Conservation (phyloP, 2,888 invertebrate species). For the Xylota segnis region DNA sequence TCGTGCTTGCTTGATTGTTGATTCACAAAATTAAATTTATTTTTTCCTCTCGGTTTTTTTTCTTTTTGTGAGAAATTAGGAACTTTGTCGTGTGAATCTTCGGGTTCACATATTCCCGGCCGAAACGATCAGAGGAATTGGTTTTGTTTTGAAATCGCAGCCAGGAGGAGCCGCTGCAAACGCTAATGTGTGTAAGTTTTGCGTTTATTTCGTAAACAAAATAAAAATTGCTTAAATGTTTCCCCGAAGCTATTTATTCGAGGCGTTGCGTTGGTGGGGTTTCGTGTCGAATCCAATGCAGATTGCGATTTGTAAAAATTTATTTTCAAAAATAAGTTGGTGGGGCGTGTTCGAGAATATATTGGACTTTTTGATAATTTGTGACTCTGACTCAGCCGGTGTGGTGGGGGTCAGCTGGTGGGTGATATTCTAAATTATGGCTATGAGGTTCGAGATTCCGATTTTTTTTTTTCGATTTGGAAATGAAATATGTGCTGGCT, state of each 20-base stretch:
- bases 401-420: background rate
- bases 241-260: no score
- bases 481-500: no score
- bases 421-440: background rate
- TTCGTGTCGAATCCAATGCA: background rate
- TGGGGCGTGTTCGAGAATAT: background rate
- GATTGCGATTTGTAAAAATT: background rate
- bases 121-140: background rate
- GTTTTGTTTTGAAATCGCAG: no score
- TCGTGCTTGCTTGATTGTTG: constrained; percentile 15
- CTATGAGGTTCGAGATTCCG: no score
- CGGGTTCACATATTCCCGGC: background rate
- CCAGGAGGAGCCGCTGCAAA: no score
- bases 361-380: no score
- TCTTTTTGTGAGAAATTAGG: constrained; percentile 12
- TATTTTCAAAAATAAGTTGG: constrained; percentile 3
- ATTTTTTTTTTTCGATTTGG: no score
- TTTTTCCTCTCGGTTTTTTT: background rate
- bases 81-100: constrained; percentile 23
- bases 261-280: background rate
- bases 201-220: constrained; percentile 2
- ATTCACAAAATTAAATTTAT: constrained; percentile 18
- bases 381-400: no score
- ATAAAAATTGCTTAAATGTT: background rate
- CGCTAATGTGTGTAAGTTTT: background rate